These are phyloP conservation scores for Limosa lapponica DNA, from an alignment of 2,797 vertebrate species.

Conservation along the genomic window DNA sequence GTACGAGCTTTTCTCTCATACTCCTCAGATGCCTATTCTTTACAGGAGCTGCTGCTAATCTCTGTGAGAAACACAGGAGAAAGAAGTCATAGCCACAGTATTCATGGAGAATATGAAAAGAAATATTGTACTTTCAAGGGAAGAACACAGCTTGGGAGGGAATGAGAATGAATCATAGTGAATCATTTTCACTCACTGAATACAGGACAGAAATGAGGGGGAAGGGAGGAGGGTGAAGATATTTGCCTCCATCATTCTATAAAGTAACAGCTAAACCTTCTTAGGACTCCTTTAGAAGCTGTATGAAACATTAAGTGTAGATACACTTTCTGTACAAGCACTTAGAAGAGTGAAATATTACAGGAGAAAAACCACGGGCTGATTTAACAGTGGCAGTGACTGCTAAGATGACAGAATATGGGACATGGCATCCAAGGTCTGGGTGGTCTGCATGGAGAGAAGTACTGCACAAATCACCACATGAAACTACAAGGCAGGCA, in stretches of 20 bases:
- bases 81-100: background rate
- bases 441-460: background rate
- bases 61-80: background rate
- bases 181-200: background rate
- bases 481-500: too few relatives aligned
- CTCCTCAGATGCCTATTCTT: background rate
- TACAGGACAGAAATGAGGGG: background rate
- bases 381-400: background rate
- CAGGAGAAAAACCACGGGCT: background rate
- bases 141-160: background rate
- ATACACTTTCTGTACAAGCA: background rate
- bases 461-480: background rate
- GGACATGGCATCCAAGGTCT: background rate
- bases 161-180: background rate
- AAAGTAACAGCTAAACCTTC: background rate
- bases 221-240: background rate
- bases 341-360: background rate
- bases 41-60: background rate
- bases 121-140: background rate
- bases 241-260: background rate
- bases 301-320: background rate
- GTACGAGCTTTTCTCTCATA: background rate
- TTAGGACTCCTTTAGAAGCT: background rate
- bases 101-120: background rate
- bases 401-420: background rate